These are phyloP conservation scores for Nebria ingens DNA, from an alignment of 1,140 invertebrate genomes.

Conservation along the genomic window DNA sequence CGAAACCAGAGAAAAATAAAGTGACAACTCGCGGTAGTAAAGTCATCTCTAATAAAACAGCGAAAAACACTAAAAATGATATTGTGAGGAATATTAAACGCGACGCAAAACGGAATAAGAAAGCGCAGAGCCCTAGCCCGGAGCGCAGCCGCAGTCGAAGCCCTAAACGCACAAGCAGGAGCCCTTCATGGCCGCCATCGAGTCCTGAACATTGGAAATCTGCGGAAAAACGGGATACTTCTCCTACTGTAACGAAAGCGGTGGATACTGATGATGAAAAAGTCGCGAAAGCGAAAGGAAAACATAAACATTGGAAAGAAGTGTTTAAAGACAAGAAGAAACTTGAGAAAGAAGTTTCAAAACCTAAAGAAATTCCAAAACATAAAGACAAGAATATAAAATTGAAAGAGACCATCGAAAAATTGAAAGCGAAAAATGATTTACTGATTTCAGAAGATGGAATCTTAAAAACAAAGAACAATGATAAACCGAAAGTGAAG, in stretches of 20 bases:
- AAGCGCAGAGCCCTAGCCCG: slow-evolving; percentile 30
- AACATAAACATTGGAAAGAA: slow-evolving; percentile 22
- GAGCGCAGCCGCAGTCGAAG: slow-evolving; percentile 21
- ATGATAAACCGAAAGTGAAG: slow-evolving; percentile 23
- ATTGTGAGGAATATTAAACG: neutral
- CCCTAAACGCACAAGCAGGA: slow-evolving; percentile 24
- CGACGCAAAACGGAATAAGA: slow-evolving; percentile 30
- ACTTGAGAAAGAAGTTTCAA: neutral
- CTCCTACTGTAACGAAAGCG: slow-evolving; percentile 16
- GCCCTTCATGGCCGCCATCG: slow-evolving; percentile 22
- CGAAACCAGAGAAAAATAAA: slow-evolving; percentile 14
- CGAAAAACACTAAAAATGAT: slow-evolving; percentile 10
- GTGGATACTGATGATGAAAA: slow-evolving; percentile 21
- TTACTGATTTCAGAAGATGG: slow-evolving; percentile 39
- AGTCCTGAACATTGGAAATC: slow-evolving; percentile 21
- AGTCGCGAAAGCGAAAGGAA: slow-evolving; percentile 18
- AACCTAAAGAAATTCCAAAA: slow-evolving; percentile 21
- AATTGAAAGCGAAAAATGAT: slow-evolving; percentile 51
- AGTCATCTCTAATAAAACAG: slow-evolving; percentile 10
- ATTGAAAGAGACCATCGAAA: slow-evolving; percentile 48
- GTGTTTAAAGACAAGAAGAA: slow-evolving; percentile 19
- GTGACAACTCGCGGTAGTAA: slow-evolving; percentile 12
- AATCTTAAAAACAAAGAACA: slow-evolving; percentile 22
- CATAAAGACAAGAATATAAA: slow-evolving; percentile 47
- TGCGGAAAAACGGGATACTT: slow-evolving; percentile 12